A percentile compares a stretch with the other conserved stretches of the same genome.
phyloP scores from a whole-genome alignment of 2,113 vertebrate genomes.

The Copsychus sechellarum region DNA sequence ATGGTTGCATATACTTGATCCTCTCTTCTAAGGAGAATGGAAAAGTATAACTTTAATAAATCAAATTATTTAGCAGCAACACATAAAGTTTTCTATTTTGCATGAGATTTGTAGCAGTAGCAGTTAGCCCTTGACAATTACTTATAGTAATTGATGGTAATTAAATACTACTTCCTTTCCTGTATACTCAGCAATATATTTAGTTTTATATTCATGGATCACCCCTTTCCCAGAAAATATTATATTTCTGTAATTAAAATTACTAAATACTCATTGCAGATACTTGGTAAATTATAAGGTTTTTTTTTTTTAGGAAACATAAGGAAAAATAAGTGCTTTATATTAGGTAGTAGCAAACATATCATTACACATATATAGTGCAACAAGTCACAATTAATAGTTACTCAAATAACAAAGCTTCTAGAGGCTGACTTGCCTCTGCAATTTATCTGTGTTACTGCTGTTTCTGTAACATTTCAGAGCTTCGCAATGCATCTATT shows the following conservation, averaged over 20 bases:
- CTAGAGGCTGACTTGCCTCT: neutral
- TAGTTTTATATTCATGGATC: slow-evolving; percentile 40
- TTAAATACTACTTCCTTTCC: slow-evolving; percentile 64
- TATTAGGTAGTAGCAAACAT: neutral
- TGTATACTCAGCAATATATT: slow-evolving; percentile 38
- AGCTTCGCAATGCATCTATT: neutral
- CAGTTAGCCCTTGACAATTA: slow-evolving; percentile 22
- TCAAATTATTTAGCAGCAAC: neutral
- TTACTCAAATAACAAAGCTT: neutral
- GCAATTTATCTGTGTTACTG: neutral
- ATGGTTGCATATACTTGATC: neutral
- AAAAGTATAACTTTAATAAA: neutral
- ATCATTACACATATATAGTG: neutral
- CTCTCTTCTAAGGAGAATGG: neutral
- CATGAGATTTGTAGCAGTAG: neutral
- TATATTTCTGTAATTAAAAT: slow-evolving; percentile 42
- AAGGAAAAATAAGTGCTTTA: neutral
- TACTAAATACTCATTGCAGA: neutral
- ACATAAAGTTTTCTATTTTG: slow-evolving; percentile 29
- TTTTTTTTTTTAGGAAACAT: neutral
- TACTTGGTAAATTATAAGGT: neutral
- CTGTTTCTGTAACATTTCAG: neutral
- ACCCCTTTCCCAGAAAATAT: slow-evolving; percentile 40
- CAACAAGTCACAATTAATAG: neutral
- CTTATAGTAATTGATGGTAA: slow-evolving; percentile 26